Evolutionary conservation across 2,113 vertebrate genomes (phyloP).

Genomic region (Myrmecobius fasciatus): DNA sequence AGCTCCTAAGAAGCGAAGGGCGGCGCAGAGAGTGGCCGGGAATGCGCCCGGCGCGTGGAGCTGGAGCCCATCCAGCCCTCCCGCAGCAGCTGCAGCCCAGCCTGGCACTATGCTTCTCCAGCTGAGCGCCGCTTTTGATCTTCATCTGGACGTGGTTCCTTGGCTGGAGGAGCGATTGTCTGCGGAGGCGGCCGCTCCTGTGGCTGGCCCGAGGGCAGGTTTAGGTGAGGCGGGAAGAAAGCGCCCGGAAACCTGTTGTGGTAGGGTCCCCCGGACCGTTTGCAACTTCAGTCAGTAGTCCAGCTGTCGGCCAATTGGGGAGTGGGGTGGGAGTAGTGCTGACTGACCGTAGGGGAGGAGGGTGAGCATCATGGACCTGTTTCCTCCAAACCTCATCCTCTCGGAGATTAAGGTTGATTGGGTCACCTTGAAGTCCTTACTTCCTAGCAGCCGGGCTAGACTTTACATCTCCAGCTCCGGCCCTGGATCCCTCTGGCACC

Average conservation of each 20-base stretch:
- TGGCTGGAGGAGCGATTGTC: slow-evolving; percentile 72
- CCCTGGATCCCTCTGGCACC: background rate
- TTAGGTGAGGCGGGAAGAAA: background rate
- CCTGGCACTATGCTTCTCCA: slow-evolving; percentile 78
- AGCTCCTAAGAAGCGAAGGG: background rate
- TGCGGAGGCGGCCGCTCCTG: background rate
- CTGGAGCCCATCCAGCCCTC: background rate
- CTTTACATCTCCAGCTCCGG: background rate
- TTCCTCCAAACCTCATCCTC: background rate
- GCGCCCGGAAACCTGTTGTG: background rate
- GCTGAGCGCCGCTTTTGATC: slow-evolving; percentile 79
- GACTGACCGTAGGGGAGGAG: slow-evolving; percentile 45
- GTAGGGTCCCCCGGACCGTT: background rate
- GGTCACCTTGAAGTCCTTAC: background rate
- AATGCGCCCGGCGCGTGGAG: slow-evolving; percentile 35
- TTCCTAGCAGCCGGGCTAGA: background rate
- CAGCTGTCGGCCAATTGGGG: background rate
- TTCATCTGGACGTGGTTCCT: slow-evolving; percentile 79
- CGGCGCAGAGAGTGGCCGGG: background rate
- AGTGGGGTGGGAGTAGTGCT: background rate
- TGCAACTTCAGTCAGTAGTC: background rate
- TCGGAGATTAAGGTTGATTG: background rate
- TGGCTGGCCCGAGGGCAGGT: slow-evolving; percentile 33
- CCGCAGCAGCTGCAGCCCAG: background rate
- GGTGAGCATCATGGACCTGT: background rate